Percentiles rank a stretch among this genome's conserved stretches.
phyloP scores from a whole-genome alignment of 2,797 vertebrate species.

The Vireo griseus region DNA sequence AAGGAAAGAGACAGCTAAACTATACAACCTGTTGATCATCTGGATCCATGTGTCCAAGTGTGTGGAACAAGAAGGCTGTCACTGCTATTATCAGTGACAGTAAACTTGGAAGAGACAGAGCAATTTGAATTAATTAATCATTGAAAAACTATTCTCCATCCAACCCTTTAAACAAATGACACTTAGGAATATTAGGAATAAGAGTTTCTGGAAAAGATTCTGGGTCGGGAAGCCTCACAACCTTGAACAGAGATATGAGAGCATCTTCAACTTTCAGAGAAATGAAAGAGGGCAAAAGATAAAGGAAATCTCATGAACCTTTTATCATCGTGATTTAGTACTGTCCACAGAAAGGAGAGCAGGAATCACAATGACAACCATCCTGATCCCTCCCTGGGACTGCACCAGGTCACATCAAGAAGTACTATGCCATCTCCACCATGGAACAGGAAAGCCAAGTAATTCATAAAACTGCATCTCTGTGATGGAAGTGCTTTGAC shows the following conservation, averaged over 20 bases:
- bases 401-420: neutral
- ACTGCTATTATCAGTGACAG: neutral
- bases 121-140: neutral
- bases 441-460: neutral
- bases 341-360: neutral
- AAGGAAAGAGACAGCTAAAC: neutral
- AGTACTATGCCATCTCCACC: neutral
- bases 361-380: fast-evolving
- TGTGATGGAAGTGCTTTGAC: neutral
- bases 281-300: neutral
- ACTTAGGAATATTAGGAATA: neutral
- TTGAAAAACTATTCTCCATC: neutral
- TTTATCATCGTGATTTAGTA: no score
- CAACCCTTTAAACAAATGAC: neutral
- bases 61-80: neutral
- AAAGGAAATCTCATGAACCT: neutral
- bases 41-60: neutral
- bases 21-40: neutral
- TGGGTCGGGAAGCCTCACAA: neutral
- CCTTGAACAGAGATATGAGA: neutral
- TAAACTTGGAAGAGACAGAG: neutral
- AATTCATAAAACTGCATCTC: neutral
- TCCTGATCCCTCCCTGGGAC: neutral
- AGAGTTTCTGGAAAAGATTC: neutral
- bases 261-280: neutral